phyloP scores from a whole-genome alignment of 1,140 invertebrate genomes.

The Tribolium madens region DNA sequence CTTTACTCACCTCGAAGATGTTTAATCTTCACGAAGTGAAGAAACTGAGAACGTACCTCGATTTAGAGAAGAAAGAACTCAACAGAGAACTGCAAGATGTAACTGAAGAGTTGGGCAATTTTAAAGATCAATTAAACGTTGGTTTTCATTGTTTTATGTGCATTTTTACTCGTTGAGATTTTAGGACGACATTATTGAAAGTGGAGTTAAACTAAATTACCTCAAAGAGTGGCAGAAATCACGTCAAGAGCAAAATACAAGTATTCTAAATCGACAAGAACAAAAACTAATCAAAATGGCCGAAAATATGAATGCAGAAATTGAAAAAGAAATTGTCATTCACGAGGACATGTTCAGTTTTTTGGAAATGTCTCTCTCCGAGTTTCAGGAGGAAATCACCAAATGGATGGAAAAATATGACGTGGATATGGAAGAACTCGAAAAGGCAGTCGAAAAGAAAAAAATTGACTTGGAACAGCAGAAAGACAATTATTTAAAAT shows the following conservation, averaged over 20 bases:
- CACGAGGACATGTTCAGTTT: constrained; percentile 53
- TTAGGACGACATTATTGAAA: constrained; percentile 7
- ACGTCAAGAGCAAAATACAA: constrained; percentile 47
- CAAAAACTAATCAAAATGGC: constrained; percentile 26
- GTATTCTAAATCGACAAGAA: constrained; percentile 35
- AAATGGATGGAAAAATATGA: constrained; percentile 53
- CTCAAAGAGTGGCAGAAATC: constrained; percentile 52
- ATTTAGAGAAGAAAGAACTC: neutral
- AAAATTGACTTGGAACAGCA: constrained; percentile 40
- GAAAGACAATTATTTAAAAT: constrained; percentile 24
- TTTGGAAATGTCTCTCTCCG: constrained; percentile 42
- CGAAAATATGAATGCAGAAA: constrained; percentile 20
- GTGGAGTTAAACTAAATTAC: constrained; percentile 48
- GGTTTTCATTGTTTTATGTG: neutral
- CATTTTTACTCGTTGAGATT: neutral
- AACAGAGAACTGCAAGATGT: neutral
- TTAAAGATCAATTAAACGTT: constrained; percentile 39
- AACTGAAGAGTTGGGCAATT: constrained; percentile 11
- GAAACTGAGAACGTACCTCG: neutral
- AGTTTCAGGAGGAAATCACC: constrained; percentile 48
- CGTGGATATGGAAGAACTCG: constrained; percentile 44
- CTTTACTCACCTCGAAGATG: neutral
- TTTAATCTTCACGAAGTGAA: neutral
- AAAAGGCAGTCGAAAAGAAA: constrained; percentile 42
- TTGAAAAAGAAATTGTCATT: constrained; percentile 51